Base-by-base conservation (phyloP, 2,113 vertebrate species). In the Dascyllus trimaculatus region DNA sequence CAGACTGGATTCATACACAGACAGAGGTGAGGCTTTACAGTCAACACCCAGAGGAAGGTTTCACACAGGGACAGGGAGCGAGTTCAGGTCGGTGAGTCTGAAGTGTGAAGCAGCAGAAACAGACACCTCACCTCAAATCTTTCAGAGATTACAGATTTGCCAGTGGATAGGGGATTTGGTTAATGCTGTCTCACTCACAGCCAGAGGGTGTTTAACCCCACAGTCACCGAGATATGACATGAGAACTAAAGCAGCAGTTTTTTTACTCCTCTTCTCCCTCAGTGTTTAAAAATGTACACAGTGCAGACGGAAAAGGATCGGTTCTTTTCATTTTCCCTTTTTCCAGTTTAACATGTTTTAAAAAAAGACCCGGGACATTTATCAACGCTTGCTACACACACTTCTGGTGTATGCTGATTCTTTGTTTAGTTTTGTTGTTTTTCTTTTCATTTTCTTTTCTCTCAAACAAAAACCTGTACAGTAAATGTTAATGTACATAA, bases 401-500 rank as follows among this genome's bases (percentile, higher is more conserved):
- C 68, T 71, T 71, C 59, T 69, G 24, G 78, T 89, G 75, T 75
- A 72, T 67, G 80, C 77, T 43, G 54, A 79, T 88, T 87, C 85
- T 43, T 52, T 52, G 22, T 29, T n/a, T 51, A 10, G 3, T 43
- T 67, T 69, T 19, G 43, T 52, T 40, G 79, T 83, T 60, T 64
- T 43, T 24, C 43, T 9, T 51, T 19, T 21, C 60, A 8, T n/a
- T 38, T 21, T 52, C 40, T 32, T 60, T 58, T 53, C 52, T 54
- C 70, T 70, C 38, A 60, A 85, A 91, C 78, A 51, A 80, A 82
- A 86, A 70, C 71, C 71, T 95, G 92, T 95, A 93, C 93, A 94
- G 91, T 94, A 92, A 93, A 90, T 91, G 92, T 94, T 90, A 63
- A 89, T 95, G 94, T 95, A 93, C 91, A 95, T 94, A 95, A 91